These are phyloP conservation scores for Pontoporia blainvillei DNA, from an alignment of 2,113 vertebrate genomes.

Conservation along the genomic window DNA sequence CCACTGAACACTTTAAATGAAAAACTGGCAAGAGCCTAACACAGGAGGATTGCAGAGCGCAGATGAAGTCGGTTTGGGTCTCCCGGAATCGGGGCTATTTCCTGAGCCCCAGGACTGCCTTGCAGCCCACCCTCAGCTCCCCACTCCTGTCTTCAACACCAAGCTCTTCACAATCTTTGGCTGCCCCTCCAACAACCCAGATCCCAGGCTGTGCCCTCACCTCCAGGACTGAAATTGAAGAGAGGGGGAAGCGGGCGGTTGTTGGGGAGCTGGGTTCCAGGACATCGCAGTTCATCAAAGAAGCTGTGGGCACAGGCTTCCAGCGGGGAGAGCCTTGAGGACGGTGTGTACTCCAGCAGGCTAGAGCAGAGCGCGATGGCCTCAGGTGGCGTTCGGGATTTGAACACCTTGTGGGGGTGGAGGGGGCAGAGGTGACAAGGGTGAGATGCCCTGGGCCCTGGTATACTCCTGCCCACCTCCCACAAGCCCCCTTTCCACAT, in stretches of 20 bases:
- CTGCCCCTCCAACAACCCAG: not conserved
- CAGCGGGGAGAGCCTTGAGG: constrained; percentile 91
- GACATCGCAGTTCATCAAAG: constrained; percentile 92
- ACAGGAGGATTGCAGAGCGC: accelerated
- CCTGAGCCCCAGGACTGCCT: no score
- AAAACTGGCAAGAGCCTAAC: not conserved
- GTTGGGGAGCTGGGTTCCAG: constrained; percentile 89
- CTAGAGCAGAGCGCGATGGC: constrained; percentile 93
- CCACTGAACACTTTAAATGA: not conserved
- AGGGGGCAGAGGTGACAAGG: no score
- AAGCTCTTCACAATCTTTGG: not conserved
- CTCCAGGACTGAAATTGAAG: constrained; percentile 94
- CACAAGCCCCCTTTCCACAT: not conserved
- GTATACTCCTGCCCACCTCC: not conserved
- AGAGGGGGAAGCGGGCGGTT: constrained; percentile 91
- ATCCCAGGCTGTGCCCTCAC: constrained; percentile 71
- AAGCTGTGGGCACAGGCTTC: constrained; percentile 93
- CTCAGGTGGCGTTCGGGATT: constrained; percentile 91
- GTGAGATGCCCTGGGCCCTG: not conserved
- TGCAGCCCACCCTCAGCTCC: not conserved
- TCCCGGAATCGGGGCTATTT: not conserved
- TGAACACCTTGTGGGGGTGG: constrained; percentile 85
- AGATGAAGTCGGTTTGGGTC: not conserved
- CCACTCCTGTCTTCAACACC: not conserved
- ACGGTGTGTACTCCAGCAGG: constrained; percentile 93